phyloP scores from a whole-genome alignment of 2,797 vertebrate species.

The Sebastes goodei region DNA sequence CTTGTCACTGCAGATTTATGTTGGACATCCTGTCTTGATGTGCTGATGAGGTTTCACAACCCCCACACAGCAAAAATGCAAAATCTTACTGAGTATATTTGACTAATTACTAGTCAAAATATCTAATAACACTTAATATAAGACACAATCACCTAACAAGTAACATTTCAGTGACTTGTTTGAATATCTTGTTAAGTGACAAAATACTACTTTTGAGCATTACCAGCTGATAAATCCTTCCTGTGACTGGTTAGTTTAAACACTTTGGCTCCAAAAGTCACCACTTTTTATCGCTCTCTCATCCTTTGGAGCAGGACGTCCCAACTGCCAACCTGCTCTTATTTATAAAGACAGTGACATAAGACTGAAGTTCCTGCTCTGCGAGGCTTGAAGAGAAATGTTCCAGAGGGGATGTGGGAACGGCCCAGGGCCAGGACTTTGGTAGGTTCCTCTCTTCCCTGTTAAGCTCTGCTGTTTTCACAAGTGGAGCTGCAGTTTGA shows the following conservation, averaged over 20 bases:
- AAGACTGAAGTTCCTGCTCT: slow-evolving; percentile 10
- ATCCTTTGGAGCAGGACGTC: not conserved
- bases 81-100: too few species aligned
- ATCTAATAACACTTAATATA: too few species aligned
- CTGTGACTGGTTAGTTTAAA: not conserved
- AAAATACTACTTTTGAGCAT: too few species aligned
- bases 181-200: too few species aligned
- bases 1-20: not conserved
- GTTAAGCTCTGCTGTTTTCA: slow-evolving; percentile 37
- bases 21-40: not conserved
- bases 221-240: not conserved
- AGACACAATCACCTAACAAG: too few species aligned
- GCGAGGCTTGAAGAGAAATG: slow-evolving; percentile 15
- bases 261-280: not conserved
- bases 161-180: too few species aligned
- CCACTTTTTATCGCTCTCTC: not conserved
- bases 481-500: slow-evolving; percentile 34
- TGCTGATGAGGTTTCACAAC: not conserved
- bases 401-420: slow-evolving; percentile 1
- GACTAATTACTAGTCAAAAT: too few species aligned
- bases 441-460: slow-evolving; percentile 8
- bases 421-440: not conserved
- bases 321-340: slow-evolving; percentile 1
- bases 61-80: not conserved
- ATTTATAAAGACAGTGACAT: slow-evolving; percentile 2